These are phyloP conservation scores for Castor canadensis DNA, from an alignment of 2,113 vertebrate species.

Conservation along the genomic window DNA sequence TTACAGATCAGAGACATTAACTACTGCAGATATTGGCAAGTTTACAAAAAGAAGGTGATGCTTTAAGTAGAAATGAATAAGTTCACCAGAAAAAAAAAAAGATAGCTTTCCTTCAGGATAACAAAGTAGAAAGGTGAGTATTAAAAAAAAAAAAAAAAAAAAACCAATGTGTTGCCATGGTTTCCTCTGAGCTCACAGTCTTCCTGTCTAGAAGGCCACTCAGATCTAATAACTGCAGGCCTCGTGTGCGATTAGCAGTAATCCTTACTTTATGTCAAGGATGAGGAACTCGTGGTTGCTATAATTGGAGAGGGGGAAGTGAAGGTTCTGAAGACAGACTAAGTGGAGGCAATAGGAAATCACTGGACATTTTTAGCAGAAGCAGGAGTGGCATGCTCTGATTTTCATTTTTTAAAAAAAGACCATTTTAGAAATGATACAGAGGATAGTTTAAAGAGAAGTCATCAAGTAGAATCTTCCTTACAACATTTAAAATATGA, in stretches of 20 bases:
- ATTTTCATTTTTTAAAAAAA: background rate
- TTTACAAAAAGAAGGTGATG: background rate
- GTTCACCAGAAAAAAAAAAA: background rate
- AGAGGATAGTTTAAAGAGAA: background rate
- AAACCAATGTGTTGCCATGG: constrained; percentile 47
- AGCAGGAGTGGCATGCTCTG: background rate
- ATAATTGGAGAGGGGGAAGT: background rate
- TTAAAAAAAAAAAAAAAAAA: background rate
- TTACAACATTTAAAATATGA: background rate
- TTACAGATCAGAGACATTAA: background rate
- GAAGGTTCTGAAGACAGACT: constrained; percentile 18
- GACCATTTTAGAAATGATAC: constrained; percentile 11
- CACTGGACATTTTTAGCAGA: background rate
- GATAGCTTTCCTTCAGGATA: background rate
- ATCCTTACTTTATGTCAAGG: background rate
- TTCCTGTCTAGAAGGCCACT: background rate
- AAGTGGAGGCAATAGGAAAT: background rate
- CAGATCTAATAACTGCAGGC: background rate
- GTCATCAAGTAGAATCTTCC: background rate
- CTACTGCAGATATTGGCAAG: background rate
- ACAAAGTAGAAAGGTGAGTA: background rate
- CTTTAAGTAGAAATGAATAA: background rate
- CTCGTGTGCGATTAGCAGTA: background rate
- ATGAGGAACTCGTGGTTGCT: background rate
- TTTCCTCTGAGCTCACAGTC: background rate